Percentiles rank a stretch among this genome's conserved stretches.
These are phyloP conservation scores for Sprattus sprattus DNA, from an alignment of 2,113 vertebrate genomes.

Conservation along the genomic window DNA sequence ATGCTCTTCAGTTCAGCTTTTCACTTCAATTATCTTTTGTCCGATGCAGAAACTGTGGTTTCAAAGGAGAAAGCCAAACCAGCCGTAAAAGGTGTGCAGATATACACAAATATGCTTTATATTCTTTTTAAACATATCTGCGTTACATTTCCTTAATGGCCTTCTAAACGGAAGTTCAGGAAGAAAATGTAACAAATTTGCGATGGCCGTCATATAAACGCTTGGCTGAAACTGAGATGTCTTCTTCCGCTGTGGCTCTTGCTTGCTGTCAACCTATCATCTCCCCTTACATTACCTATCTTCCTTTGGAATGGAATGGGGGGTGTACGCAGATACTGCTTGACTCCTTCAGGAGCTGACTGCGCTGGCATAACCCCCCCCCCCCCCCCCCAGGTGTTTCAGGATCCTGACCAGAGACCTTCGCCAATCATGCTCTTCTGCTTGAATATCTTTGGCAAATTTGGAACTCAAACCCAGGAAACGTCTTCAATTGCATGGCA, in stretches of 20 bases:
- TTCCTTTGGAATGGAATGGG: neutral
- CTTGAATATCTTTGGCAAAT: neutral
- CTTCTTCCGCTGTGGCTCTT: neutral
- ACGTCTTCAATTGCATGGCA: neutral
- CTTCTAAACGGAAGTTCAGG: neutral
- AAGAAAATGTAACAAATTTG: no score
- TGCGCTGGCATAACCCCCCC: no score
- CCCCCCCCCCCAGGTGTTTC: neutral
- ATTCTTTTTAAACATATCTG: no score
- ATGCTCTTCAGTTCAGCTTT: neutral
- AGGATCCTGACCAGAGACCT: neutral
- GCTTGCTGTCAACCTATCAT: neutral
- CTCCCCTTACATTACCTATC: neutral
- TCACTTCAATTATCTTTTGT: neutral
- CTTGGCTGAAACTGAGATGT: neutral
- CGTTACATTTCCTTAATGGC: no score
- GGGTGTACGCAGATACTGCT: neutral
- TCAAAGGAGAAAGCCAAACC: neutral
- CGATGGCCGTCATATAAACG: no score
- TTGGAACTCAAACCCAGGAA: neutral
- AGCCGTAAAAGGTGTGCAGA: neutral
- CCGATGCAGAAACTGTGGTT: neutral
- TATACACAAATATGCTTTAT: no score
- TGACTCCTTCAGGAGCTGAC: neutral
- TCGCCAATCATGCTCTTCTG: neutral